Conservation (phyloP, 1,140 invertebrate species). For the Octopus sinensis region DNA sequence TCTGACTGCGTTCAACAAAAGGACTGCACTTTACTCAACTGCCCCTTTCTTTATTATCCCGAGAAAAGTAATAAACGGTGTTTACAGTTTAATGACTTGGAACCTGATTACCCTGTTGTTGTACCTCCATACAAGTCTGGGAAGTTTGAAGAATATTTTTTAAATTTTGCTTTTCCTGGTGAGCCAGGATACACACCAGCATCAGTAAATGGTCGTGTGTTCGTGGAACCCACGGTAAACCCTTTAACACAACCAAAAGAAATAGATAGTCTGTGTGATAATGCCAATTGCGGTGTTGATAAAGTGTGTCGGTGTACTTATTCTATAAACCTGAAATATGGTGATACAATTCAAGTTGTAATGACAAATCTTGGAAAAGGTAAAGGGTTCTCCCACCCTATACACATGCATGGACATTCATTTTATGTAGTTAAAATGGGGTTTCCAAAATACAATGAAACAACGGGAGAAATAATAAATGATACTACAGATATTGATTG, state of each 20-base stretch:
- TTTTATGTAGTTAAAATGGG: constrained; percentile 68
- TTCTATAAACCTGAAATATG: constrained; percentile 30
- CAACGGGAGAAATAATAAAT: constrained; percentile 8
- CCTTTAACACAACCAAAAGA: constrained; percentile 20
- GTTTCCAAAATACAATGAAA: constrained; percentile 17
- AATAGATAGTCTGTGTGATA: constrained; percentile 18
- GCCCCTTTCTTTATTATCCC: constrained; percentile 28
- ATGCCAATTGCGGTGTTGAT: constrained; percentile 19
- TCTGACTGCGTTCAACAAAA: constrained; percentile 12
- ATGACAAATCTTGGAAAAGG: constrained; percentile 41
- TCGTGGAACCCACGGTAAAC: constrained; percentile 13
- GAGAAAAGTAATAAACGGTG: constrained; percentile 13
- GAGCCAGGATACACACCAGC: constrained; percentile 18
- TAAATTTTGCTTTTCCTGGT: constrained; percentile 36
- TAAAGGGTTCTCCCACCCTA: constrained; percentile 64
- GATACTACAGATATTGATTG: constrained; percentile 27
- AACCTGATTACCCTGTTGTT: constrained; percentile 15
- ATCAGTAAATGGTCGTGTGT: constrained; percentile 29
- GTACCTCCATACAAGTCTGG: neutral
- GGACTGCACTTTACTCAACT: constrained; percentile 31
- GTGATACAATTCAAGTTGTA: constrained; percentile 35
- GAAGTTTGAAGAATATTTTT: constrained; percentile 24
- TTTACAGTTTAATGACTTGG: constrained; percentile 23
- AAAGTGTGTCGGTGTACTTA: constrained; percentile 32
- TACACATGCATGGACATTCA: constrained; percentile 74